Evolutionary conservation across 2,113 vertebrate species (phyloP), one percentile per base, ranked within the genome.

Genomic region (Rhea americana): DNA sequence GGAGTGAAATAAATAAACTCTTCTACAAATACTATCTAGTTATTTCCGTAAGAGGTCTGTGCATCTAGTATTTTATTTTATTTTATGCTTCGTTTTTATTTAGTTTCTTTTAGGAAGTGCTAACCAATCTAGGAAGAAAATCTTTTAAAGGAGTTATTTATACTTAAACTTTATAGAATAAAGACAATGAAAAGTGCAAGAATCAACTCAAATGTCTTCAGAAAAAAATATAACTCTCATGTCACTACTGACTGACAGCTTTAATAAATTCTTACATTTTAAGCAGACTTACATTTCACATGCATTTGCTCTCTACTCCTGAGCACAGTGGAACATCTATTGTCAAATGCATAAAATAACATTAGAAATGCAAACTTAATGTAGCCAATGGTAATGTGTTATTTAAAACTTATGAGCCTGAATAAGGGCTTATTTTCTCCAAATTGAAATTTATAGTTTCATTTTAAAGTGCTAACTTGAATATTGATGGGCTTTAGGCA

Each of bases 401-500:
- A 98, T 98, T 98, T 98, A 98, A 98, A 98, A 98, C 98, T 97
- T 98, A 97, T 98, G 97, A 97, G 97, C 96, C 97, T 97, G 97
- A 98, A 98, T 96, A 97, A 97, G 97, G 97, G 95, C 96, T 97
- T 98, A 98, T 98, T 98, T 98, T 97, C 98, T 98, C 97, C 96
- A 98, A 98, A 98, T 97, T 98, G 97, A 98, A 98, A 98, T 98
- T 98, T 98, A 98, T 98, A 97, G 98, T 98, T 98, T 98, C 97
- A 97, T 98, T 98, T 98, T 97, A 95, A 97, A 97, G 91, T 48
- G 77, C 95, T 95, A 97, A 96, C 97, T 97, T 98, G 98, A 97
- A 98, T 98, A 98, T 95, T 97, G 98, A 98, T 98, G 96, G 95
- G 93, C 85, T 96, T 89, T 74, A 95, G 95, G 94, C 92, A 86